A percentile compares a stretch with the other conserved stretches of the same genome.
These are phyloP conservation scores for Eupithecia exiguata DNA, from an alignment of 2,888 invertebrate species.

Conservation along the genomic window DNA sequence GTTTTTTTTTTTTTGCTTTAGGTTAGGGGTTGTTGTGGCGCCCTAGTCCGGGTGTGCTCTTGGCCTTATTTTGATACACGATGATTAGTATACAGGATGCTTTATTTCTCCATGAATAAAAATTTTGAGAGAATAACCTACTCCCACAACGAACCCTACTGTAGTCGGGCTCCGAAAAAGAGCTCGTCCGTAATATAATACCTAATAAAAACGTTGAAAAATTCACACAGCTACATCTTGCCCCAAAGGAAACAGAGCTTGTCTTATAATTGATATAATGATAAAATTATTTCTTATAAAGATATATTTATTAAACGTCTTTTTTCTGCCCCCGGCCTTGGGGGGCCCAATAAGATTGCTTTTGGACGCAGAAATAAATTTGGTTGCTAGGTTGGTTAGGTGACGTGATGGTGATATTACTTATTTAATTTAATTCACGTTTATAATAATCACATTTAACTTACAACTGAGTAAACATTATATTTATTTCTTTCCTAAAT, in stretches of 20 bases:
- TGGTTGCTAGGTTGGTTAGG: background rate
- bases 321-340: too few species aligned
- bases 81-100: conserved; percentile 60
- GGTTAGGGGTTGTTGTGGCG: conserved; percentile 56
- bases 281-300: too few species aligned
- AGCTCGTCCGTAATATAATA: too few species aligned
- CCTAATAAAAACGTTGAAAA: too few species aligned
- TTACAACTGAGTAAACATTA: conserved; percentile 34
- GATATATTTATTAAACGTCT: too few species aligned
- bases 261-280: too few species aligned
- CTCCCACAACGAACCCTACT: too few species aligned
- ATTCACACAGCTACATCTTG: too few species aligned
- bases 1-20: conserved; percentile 56
- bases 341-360: background rate
- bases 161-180: too few species aligned
- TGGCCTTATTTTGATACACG: conserved; percentile 46
- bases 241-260: too few species aligned
- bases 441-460: background rate
- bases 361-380: background rate
- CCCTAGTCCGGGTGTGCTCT: conserved; percentile 52
- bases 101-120: conserved; percentile 24
- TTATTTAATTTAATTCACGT: background rate
- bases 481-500: background rate
- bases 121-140: background rate
- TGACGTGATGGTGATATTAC: too few species aligned